These are phyloP conservation scores for Rutilus rutilus DNA, from an alignment of 2,113 vertebrate genomes.

Conservation along the genomic window DNA sequence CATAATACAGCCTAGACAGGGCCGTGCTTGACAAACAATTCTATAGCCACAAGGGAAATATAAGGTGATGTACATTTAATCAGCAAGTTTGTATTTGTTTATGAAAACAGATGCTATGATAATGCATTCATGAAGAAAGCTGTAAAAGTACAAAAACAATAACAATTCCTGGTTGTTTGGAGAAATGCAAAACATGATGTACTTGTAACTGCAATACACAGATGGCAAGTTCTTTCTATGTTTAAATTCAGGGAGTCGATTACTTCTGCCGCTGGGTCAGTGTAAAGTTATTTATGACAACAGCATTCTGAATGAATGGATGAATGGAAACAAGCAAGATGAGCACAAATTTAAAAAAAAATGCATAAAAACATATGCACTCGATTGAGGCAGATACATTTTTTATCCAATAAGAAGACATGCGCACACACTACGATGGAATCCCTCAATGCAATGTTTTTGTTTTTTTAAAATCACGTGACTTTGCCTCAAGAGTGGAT, in stretches of 20 bases:
- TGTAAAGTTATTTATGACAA: not conserved
- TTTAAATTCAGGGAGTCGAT: not conserved
- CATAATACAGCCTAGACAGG: not conserved
- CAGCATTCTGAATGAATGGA: too few relatives aligned
- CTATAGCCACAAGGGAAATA: not conserved
- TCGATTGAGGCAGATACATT: too few relatives aligned
- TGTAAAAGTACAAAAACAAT: not conserved
- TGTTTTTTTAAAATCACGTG: too few relatives aligned
- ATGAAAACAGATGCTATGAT: conserved; percentile 3
- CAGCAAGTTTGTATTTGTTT: not conserved
- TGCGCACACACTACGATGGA: too few relatives aligned
- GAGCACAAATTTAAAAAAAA: too few relatives aligned
- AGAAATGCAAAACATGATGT: not conserved
- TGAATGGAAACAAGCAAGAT: too few relatives aligned
- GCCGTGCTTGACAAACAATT: not conserved
- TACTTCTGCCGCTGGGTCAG: not conserved
- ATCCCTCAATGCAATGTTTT: too few relatives aligned
- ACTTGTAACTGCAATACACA: not conserved
- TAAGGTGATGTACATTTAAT: not conserved
- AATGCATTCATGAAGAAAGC: not conserved
- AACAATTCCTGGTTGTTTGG: not conserved
- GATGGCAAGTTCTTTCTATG: not conserved
- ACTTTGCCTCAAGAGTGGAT: too few relatives aligned
- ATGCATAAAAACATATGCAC: too few relatives aligned
- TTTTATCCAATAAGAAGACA: too few relatives aligned